Evolutionary conservation across 1,140 invertebrate genomes (phyloP), one percentile per base, ranked within the genome.

Genomic region (Tetramorium alpestre): DNA sequence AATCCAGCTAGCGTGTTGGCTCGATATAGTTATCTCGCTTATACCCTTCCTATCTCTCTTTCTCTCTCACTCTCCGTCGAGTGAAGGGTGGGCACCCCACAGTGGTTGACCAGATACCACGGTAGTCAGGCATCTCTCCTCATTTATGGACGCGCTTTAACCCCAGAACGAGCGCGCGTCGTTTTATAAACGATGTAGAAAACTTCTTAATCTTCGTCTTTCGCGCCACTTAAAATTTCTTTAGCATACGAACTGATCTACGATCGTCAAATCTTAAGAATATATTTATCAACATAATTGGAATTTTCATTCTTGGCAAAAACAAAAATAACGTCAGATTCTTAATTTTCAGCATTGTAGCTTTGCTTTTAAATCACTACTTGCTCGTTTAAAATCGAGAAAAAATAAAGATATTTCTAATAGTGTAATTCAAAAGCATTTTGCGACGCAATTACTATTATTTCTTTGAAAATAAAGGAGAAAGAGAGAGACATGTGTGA

Each of bases 1-100:
- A 94, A 95, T 93, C 91, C 94, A 94, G 93, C 93, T 89, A 93
- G 92, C 93, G 93, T 94, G 89, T 90, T 94, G 90, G 89, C 89
- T 91, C 93, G 93, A 94, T 94, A 93, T 92, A 93, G 93, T 94
- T 94, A 92, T 89, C 91, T 89, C 70, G 78, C 58, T 91, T 65
- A 82, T 90, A 54, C 81, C 81, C 82, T 67, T 28, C 56, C 85
- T 25, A 51, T 22, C 49, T 18, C 25, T 3, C 33, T 8, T 38
- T 22, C n/a, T 22, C 64, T 11, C 10, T 22, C 18, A 1, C 76
- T 38, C 77, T 10, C 18, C 3, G 41, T 41, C 49, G 80, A 56
- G 81, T 25, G 41, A 64, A 18, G 54, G 25, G 13, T 47, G 54
- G 54, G 54, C 13, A 25, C 41, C 54, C 80, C 69, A 60, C 77